These are phyloP conservation scores for Pogonus chalceus DNA, from an alignment of 1,140 invertebrate species.

Conservation along the genomic window DNA sequence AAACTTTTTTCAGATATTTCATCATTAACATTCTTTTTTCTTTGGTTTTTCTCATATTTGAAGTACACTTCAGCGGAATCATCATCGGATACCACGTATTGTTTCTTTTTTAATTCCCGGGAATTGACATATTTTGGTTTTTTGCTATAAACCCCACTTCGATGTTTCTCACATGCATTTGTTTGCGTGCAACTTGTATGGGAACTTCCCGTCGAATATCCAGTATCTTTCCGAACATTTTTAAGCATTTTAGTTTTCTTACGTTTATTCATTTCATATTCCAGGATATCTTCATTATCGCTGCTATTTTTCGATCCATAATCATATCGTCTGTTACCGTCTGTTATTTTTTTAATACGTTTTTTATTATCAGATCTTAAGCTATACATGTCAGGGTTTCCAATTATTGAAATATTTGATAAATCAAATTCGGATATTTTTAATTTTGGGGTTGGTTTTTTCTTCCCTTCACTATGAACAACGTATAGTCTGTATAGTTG, in stretches of 20 bases:
- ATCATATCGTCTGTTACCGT: not conserved
- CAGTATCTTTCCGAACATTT: slow-evolving; percentile 46
- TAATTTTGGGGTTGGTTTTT: slow-evolving; percentile 33
- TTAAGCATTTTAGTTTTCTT: slow-evolving; percentile 25
- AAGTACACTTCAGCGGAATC: slow-evolving; percentile 30
- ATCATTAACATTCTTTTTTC: slow-evolving; percentile 18
- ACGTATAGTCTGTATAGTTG: slow-evolving; percentile 78
- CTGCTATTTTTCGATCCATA: slow-evolving; percentile 9
- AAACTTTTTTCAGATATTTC: not conserved
- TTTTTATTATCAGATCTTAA: slow-evolving; percentile 19
- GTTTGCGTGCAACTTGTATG: slow-evolving; percentile 35
- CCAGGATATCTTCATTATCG: slow-evolving; percentile 4
- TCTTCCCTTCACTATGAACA: slow-evolving; percentile 56
- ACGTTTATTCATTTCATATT: slow-evolving; percentile 10
- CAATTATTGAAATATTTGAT: slow-evolving; percentile 48
- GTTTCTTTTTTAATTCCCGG: not conserved
- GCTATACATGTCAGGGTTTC: slow-evolving; percentile 34
- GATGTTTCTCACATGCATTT: slow-evolving; percentile 21
- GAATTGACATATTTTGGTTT: slow-evolving; percentile 15
- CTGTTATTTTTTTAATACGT: not conserved
- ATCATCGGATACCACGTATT: not conserved
- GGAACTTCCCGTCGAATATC: slow-evolving; percentile 53
- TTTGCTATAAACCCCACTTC: slow-evolving; percentile 12
- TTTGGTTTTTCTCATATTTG: slow-evolving; percentile 24
- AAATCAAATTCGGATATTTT: slow-evolving; percentile 34